Base-by-base conservation (phyloP, 2,797 vertebrate species). In the Poecilia velifera region DNA sequence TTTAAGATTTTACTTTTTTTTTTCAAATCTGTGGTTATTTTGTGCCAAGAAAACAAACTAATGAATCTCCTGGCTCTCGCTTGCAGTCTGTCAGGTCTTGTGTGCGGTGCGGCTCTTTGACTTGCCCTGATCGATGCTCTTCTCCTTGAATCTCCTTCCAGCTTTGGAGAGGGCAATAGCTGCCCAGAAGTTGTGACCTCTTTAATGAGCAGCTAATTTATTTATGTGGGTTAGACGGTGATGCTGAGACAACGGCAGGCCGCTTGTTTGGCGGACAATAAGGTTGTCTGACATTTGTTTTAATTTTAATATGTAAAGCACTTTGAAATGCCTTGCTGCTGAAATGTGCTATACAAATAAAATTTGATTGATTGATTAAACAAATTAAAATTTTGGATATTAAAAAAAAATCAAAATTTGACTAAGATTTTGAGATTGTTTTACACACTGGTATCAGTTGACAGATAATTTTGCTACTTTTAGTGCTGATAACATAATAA, bases 131-230 rank as follows among this genome's bases (percentile, higher is more conserved):
- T 84, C 2, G n/a, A 82, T 76, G 82, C 73, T 31, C 49, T 18
- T 83, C 86, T 86, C 82, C 84, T 80, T 74, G 4, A 85, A 82
- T 18, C 49, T 31, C 72, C 76, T 78, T 75, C 47, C 2, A 73
- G 76, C 72, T 71, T 28, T 68, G 28, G 7, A 5, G 59, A 82
- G 57, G 51, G 20, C 72, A 77, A 76, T 76, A 73, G 62, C 73
- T 34, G 47, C 83, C 41, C 51, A 47, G 78, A 89, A 84, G 89
- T 88, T 14, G 0, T 6, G 64, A 88, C 87, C 82, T 85, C 45
- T 86, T 81, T 88, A 87, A 90, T 83, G 79, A 87, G 86, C 71
- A 62, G 78, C 76, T 87, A 86, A 89, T 88, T 86, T 80, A 85
- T 86, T 86, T 82, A 83, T 78, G 80, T 79, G 45, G 55, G 76